Evolutionary conservation across 1,140 invertebrate species (phyloP), one percentile per base, ranked within the genome.

Genomic region (Drosophila nebulosa): DNA sequence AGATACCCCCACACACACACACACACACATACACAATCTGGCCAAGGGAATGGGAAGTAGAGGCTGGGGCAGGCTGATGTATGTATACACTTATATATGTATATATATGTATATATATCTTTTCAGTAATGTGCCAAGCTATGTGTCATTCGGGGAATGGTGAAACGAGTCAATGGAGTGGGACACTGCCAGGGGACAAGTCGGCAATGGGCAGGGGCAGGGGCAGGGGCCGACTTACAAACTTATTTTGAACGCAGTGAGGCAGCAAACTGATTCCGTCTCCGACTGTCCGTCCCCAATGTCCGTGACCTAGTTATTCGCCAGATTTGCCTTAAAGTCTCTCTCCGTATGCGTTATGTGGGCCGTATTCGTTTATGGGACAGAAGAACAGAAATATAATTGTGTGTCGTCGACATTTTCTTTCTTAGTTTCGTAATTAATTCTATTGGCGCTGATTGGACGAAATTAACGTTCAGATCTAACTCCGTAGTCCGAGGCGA

Each of bases 381-480:
- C 81, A 68, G 81, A 77, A 68, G 81, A 77, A 60, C 52, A 73
- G 58, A 88, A 74, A 72, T 71, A 69, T 89, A 89, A 83, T 88
- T 88, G 83, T 88, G 83, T 75, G 68, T 77, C 46, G 71, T 71
- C 69, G 16, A 65, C 77, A 79, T 69, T 58, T 57, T 69, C 60
- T 64, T 64, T 67, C 66, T 70, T 64, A 70, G 76, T 78, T 75
- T 63, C 61, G 62, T 79, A 89, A 88, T 88, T 88, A 83, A 69
- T 88, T 88, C 63, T 88, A 86, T 86, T 86, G 79, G 69, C 65
- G 70, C 66, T 89, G 79, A 89, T 88, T 88, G 79, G 64, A 83
- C 66, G 69, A 77, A 83, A 83, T 88, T 89, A 89, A 79, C 84
- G 63, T 26, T 46, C n/a, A 63, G 42, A 42, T 27, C 7, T 16